phyloP scores from a whole-genome alignment of 2,113 vertebrate species.

The Proteles cristata region DNA sequence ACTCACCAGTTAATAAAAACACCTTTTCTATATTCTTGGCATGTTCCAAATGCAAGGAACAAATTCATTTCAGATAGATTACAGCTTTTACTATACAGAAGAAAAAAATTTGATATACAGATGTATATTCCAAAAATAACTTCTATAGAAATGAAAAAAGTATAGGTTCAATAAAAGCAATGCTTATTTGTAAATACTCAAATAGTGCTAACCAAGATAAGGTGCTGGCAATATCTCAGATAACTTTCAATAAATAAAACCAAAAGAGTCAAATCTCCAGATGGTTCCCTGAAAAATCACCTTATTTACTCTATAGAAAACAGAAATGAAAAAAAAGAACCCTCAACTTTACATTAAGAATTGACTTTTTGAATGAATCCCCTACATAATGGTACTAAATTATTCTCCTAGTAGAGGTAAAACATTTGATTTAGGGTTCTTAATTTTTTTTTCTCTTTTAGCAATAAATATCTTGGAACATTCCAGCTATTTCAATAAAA shows the following conservation, averaged over 20 bases:
- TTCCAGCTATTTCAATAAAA: neutral
- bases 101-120: neutral
- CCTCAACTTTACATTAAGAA: neutral
- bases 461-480: neutral
- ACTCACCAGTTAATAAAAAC: conserved; percentile 30
- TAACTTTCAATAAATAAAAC: conserved; percentile 22
- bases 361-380: neutral
- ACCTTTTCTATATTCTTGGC: neutral
- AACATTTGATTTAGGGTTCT: neutral
- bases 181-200: conserved; percentile 45
- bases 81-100: neutral
- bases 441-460: neutral
- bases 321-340: neutral
- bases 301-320: neutral
- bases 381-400: neutral
- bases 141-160: neutral
- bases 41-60: neutral
- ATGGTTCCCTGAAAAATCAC: neutral
- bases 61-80: neutral
- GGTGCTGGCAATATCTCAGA: neutral
- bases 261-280: neutral
- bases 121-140: neutral
- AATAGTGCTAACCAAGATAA: neutral
- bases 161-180: neutral
- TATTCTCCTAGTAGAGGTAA: neutral